Evolutionary conservation across 2,113 vertebrate species (phyloP).

Genomic region (Ctenomys sociabilis): DNA sequence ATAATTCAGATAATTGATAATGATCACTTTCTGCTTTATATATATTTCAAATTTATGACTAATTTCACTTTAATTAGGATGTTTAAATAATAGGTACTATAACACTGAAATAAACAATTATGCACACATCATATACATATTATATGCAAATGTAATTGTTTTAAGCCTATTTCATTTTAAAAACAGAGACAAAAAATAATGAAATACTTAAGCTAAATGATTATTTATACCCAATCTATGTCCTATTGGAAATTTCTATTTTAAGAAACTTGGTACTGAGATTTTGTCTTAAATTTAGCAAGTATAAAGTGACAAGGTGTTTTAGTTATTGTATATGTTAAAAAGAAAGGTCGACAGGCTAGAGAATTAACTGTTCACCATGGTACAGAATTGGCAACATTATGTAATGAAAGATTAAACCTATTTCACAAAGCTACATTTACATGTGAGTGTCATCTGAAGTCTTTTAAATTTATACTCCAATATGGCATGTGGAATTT

Average conservation of each 20-base stretch:
- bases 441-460: slow-evolving; percentile 58
- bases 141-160: background rate
- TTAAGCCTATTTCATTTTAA: slow-evolving; percentile 9
- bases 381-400: slow-evolving; percentile 44
- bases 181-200: background rate
- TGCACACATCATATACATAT: background rate
- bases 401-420: slow-evolving; percentile 60
- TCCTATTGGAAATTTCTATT: background rate
- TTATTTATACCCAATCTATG: background rate
- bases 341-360: slow-evolving; percentile 59
- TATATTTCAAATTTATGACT: slow-evolving; percentile 40
- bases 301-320: slow-evolving; percentile 68
- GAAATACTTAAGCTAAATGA: background rate
- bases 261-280: background rate
- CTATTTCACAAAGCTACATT: slow-evolving; percentile 65
- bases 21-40: slow-evolving; percentile 47
- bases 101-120: background rate
- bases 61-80: background rate
- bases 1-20: slow-evolving; percentile 21
- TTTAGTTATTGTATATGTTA: slow-evolving; percentile 45
- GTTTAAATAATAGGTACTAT: background rate
- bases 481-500: slow-evolving; percentile 37
- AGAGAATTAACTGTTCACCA: slow-evolving; percentile 43
- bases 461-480: slow-evolving; percentile 50
- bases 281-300: slow-evolving; percentile 37